Conservation (phyloP, 2,113 vertebrate genomes). For the Podocnemis expansa region DNA sequence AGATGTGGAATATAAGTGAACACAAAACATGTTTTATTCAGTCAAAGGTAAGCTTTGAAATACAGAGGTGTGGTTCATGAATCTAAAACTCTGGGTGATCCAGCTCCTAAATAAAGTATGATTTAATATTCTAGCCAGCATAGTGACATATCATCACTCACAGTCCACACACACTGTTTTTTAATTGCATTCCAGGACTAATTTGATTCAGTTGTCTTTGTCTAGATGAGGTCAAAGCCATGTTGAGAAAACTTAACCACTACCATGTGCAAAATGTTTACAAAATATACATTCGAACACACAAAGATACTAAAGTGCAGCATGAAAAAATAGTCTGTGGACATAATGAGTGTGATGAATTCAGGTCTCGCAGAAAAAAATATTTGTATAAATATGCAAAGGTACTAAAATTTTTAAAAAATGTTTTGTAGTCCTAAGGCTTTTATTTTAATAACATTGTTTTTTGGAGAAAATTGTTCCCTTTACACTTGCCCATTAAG, state of each 20-base stretch:
- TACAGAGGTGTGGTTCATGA: not conserved
- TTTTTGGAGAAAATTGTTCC: not conserved
- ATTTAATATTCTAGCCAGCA: not conserved
- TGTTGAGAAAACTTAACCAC: not conserved
- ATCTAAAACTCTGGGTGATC: not conserved
- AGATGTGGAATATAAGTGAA: slow-evolving; percentile 26
- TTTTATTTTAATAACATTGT: not conserved
- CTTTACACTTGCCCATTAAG: not conserved
- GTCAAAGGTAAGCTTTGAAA: slow-evolving; percentile 18
- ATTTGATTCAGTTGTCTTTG: slow-evolving; percentile 11
- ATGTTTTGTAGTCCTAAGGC: not conserved
- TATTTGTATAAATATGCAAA: not conserved
- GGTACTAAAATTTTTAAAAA: not conserved
- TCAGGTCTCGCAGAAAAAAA: not conserved
- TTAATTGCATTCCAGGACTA: not conserved
- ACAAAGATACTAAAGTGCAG: not conserved
- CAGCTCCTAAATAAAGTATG: not conserved
- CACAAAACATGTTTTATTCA: slow-evolving; percentile 45
- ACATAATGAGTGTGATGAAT: accelerated
- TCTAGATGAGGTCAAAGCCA: not conserved
- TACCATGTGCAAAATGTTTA: not conserved
- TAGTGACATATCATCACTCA: not conserved
- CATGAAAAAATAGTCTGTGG: not conserved
- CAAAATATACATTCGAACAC: not conserved
- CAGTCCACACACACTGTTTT: not conserved